phyloP scores from a whole-genome alignment of 1,140 invertebrate genomes.

The Platorchestia sp. region DNA sequence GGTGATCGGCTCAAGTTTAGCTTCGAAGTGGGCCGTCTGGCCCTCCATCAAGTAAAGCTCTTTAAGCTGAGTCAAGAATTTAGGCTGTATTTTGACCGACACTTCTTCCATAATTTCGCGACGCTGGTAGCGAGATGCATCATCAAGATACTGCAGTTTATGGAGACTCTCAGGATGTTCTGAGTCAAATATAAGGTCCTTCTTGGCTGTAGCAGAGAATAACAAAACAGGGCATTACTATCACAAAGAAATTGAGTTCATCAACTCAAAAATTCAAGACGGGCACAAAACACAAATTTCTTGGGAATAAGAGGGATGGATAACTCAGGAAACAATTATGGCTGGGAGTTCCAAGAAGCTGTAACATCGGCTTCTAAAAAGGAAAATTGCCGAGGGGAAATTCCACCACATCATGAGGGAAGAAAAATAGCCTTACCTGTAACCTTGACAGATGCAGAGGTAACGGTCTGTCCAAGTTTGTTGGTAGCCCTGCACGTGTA shows the following conservation, averaged over 20 bases:
- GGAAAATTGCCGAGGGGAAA: background rate
- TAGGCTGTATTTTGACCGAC: constrained; percentile 81
- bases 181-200: constrained; percentile 85
- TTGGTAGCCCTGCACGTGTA: constrained; percentile 94
- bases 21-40: constrained; percentile 96
- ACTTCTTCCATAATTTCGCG: constrained; percentile 86
- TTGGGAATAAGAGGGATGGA: background rate
- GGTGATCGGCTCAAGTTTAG: constrained; percentile 95
- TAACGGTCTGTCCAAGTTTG: constrained; percentile 93
- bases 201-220: constrained; percentile 77
- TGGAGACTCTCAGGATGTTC: constrained; percentile 89
- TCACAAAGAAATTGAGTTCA: constrained; percentile 8
- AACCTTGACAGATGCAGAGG: constrained; percentile 88
- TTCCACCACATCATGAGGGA: background rate
- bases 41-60: constrained; percentile 84
- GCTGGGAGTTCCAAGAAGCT: background rate
- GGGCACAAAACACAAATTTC: background rate
- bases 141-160: constrained; percentile 92
- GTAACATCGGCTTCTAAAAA: background rate
- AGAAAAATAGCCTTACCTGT: constrained; percentile 73
- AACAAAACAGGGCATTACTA: background rate
- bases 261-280: background rate
- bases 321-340: background rate
- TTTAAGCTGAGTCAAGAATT: constrained; percentile 88
- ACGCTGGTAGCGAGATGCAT: constrained; percentile 86